Evolutionary conservation across 2,797 vertebrate genomes (phyloP), one percentile per base, ranked within the genome.

Genomic region (Distichodus sexfasciatus): DNA sequence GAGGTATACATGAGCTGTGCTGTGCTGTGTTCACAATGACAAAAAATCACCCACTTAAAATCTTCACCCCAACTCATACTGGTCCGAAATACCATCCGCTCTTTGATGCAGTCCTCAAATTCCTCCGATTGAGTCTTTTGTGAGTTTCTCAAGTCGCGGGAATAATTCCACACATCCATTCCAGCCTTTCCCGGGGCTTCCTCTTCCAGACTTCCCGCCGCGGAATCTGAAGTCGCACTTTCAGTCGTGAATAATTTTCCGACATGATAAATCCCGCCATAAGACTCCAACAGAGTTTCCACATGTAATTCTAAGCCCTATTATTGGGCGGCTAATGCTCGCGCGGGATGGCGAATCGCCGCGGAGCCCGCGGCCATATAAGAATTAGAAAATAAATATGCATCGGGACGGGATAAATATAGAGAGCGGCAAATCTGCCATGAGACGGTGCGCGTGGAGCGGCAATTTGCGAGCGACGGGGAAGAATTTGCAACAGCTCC

Each of bases 311-410:
- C 88, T 90, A 89, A 91, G 88, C 86, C 85, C 87, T 90, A 89
- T 91, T 90, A 90, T 90, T 82, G 84, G 83, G 77, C 84, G 78
- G 85, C 87, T 92, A 91, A 91, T 91, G 87, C 89, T 83, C 72
- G 87, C 83, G 83, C 89, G 87, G 88, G 89, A 89, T 90, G 89
- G 90, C 85, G 80, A 90, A 91, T 91, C 90, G 89, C 86, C 82
- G 83, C 85, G 77, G 85, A 84, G 91, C 91, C 89, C 84, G 87
- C 87, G 88, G 90, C 87, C 90, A 88, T 90, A 85, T 88, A 90
- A 87, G 89, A 91, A 91, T 92, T 90, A 91, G 87, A 91, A n/a
- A 91, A 91, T 91, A 91, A 91, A 91, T 91, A 91, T 91, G 88
- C 87, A 89, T 89, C 85, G 83, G 86, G 87, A 89, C 83, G 81